These are phyloP conservation scores for Tethea ocularis DNA, from an alignment of 2,888 invertebrate genomes.

Conservation along the genomic window DNA sequence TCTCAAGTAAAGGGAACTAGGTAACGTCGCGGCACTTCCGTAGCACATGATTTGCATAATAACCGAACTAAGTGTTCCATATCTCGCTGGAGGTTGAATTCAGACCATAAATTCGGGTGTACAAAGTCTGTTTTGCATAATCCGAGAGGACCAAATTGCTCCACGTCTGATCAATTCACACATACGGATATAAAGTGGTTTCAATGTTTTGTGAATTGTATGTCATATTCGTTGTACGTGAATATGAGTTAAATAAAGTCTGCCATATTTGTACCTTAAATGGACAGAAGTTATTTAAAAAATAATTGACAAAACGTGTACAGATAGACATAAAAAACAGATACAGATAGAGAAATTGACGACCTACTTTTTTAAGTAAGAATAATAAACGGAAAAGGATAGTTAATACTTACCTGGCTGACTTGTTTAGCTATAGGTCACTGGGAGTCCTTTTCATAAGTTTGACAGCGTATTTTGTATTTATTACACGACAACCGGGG, in stretches of 20 bases:
- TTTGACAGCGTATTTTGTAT: too few species aligned
- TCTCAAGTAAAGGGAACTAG: conserved; percentile 71
- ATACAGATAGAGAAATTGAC: too few species aligned
- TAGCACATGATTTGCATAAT: conserved; percentile 77
- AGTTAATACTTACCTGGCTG: too few species aligned
- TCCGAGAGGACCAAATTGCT: conserved; percentile 42
- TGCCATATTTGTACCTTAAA: too few species aligned
- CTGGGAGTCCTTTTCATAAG: too few species aligned
- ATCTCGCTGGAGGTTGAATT: conserved; percentile 43
- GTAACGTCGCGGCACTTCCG: conserved; percentile 71
- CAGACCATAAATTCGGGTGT: conserved; percentile 45
- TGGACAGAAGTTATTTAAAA: too few species aligned
- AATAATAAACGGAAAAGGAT: too few species aligned
- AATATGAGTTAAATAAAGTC: background rate
- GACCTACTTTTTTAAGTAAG: too few species aligned
- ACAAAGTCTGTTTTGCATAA: conserved; percentile 51
- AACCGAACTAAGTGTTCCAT: conserved; percentile 64
- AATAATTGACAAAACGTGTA: too few species aligned
- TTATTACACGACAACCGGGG: too few species aligned
- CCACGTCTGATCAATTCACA: conserved; percentile 66
- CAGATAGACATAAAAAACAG: too few species aligned
- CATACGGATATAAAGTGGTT: conserved; percentile 66
- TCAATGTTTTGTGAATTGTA: conserved; percentile 39
- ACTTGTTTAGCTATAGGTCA: too few species aligned
- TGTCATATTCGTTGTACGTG: background rate